phyloP scores from a whole-genome alignment of 2,888 invertebrate genomes.

The Litoditis marina region DNA sequence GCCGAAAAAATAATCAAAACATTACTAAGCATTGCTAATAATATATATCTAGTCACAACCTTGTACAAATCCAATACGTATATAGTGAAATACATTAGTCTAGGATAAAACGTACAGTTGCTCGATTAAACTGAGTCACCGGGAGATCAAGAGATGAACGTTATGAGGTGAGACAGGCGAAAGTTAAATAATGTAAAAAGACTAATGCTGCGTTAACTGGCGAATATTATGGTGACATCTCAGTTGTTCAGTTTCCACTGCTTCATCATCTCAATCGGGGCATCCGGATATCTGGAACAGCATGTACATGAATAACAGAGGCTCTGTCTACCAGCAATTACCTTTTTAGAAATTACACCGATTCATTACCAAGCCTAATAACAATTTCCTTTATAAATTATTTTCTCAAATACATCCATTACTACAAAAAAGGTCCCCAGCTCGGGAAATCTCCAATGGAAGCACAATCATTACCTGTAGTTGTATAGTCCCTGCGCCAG shows the following conservation, averaged over 20 bases:
- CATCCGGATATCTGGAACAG: slow-evolving; percentile 6
- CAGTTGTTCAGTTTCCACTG: slow-evolving; percentile 6
- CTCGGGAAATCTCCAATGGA: not conserved
- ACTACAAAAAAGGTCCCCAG: too few relatives aligned
- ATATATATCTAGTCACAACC: too few relatives aligned
- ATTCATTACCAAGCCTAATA: too few relatives aligned
- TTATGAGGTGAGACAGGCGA: not conserved
- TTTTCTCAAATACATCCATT: not conserved
- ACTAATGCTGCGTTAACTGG: not conserved
- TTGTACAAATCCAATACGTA: too few relatives aligned
- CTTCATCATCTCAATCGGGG: slow-evolving; percentile 6
- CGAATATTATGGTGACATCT: not conserved
- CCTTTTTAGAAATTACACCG: too few relatives aligned
- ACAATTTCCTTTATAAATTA: not conserved
- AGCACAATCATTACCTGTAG: not conserved
- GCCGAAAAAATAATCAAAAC: too few relatives aligned
- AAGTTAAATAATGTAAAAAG: not conserved
- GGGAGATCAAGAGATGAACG: too few relatives aligned
- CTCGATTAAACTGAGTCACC: too few relatives aligned
- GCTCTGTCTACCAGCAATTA: too few relatives aligned
- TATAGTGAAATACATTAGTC: not conserved
- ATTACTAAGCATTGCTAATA: too few relatives aligned
- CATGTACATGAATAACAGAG: not conserved
- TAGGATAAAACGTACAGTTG: not conserved
- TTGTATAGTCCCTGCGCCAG: slow-evolving; percentile 13